These are phyloP conservation scores for Drymodes brunneopygia DNA, from an alignment of 2,113 vertebrate genomes.

Conservation along the genomic window DNA sequence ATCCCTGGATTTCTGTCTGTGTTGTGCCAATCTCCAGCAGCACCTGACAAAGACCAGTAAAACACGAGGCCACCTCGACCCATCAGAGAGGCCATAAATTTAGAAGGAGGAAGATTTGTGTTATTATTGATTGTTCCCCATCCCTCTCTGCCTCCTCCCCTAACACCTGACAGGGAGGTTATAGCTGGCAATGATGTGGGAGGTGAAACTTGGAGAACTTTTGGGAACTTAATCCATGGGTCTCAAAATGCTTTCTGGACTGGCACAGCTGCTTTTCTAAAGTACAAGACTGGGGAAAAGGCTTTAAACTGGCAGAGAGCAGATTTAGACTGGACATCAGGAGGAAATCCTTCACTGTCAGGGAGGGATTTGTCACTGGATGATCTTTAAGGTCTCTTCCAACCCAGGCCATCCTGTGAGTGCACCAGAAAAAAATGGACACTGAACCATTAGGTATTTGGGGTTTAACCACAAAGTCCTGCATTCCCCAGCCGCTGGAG, in stretches of 20 bases:
- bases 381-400: neutral
- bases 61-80: neutral
- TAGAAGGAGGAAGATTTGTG: neutral
- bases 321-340: neutral
- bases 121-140: neutral
- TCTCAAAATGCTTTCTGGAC: neutral
- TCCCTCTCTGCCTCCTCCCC: neutral
- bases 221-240: neutral
- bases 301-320: neutral
- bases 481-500: neutral
- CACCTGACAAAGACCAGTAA: neutral
- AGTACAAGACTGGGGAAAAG: neutral
- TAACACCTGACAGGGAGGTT: neutral
- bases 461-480: neutral
- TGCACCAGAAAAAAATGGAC: neutral
- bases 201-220: neutral
- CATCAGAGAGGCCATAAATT: neutral
- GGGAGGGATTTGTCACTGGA: too few species aligned
- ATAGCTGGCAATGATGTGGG: neutral
- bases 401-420: neutral
- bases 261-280: neutral
- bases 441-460: neutral
- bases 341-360: fast-evolving
- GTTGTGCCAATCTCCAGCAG: neutral
- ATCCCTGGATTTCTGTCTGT: neutral